Evolutionary conservation across 1,140 invertebrate genomes (phyloP), one percentile per base, ranked within the genome.

Genomic region (Rhyzopertha dominica): DNA sequence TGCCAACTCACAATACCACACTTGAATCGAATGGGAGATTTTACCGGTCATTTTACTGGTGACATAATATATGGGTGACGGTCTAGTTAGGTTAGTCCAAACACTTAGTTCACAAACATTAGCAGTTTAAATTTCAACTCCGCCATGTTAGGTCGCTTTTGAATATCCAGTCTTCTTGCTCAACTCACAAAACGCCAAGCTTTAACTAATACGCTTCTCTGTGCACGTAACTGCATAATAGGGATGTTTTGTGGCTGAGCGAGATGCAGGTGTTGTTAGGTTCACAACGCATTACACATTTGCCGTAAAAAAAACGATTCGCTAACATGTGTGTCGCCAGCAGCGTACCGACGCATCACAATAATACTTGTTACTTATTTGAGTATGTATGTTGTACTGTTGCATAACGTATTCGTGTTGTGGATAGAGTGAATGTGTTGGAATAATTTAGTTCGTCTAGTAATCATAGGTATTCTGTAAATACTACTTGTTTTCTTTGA

Each of bases 1-100:
- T 65, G 61, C 59, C 61, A 63, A 51, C 47, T 46, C 31, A 47
- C 25, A 54, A 48, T 39, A 50, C 22, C 46, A 45, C 44, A 46
- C 23, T 44, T 38, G 40, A 39, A 41, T n/a, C n/a, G n/a, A n/a
- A n/a, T n/a, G n/a, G n/a, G n/a, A n/a, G n/a, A n/a, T n/a, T n/a
- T n/a, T n/a, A n/a, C n/a, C n/a, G n/a, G n/a, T n/a, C n/a, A n/a
- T n/a, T n/a, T n/a, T n/a, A n/a, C n/a, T n/a, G n/a, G n/a, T n/a
- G 5, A 40, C 7, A 26, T 8, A 40, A 40, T 26, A 46, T 23
- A 47, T 37, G 37, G 46, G 52, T 49, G 51, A 59, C 54, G 57
- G 51, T 59, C 57, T 59, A 59, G 49, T 47, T 59, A 59, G 57
- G 49, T 56, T 59, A 59, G 54, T 55, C 51, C 19, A 24, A 49